Base-by-base conservation (phyloP, 2,888 invertebrate genomes). In the Iselma pallidipennis region DNA sequence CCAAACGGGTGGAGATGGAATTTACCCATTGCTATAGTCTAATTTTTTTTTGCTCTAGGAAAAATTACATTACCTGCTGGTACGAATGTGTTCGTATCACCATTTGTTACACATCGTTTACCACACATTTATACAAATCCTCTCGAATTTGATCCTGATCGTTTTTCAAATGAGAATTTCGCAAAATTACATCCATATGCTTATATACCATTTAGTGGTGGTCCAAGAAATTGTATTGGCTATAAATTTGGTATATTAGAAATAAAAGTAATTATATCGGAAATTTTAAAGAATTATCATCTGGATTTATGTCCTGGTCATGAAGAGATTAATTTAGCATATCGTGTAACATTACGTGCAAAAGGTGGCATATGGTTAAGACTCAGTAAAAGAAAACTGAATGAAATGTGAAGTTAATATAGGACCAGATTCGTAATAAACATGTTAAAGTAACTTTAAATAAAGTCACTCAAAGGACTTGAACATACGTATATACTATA, bases 181-280 rank as follows among this genome's bases (percentile, higher is more conserved):
- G 81, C 82, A 66, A 78, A 82, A 60, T 79, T 86, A 33, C 84
- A 87, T 78, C 85, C 86, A 0, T 87, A 84, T 65, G 84, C 85
- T 0, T 87, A 82, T 61, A 75, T 88, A 42, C 87, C 87, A 0
- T 88, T 88, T 65, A 87, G 87, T 69, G 83, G 85, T 0, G 87
- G 87, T 0, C 85, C 86, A 0, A 82, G 87, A 55, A 87, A 87
- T 66, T 84, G 84, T 57, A 82, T 84, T 64, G 84, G 87, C 59
- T 82, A 86, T 72, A 85, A 86, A 61, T 88, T 86, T 69, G 86
- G 87, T 2, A 81, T 85, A 59, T 73, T 87, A 69, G 87, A 88
- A 78, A 85, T 88, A 74, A 88, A 88, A 76, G 84, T 84, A 1
- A 77, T 87, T 25, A 77, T 88, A 25, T 84, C 85, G 14, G 78